Evolutionary conservation across 2,113 vertebrate genomes (phyloP).

Genomic region (Hypocryptadius cinnamomeus): DNA sequence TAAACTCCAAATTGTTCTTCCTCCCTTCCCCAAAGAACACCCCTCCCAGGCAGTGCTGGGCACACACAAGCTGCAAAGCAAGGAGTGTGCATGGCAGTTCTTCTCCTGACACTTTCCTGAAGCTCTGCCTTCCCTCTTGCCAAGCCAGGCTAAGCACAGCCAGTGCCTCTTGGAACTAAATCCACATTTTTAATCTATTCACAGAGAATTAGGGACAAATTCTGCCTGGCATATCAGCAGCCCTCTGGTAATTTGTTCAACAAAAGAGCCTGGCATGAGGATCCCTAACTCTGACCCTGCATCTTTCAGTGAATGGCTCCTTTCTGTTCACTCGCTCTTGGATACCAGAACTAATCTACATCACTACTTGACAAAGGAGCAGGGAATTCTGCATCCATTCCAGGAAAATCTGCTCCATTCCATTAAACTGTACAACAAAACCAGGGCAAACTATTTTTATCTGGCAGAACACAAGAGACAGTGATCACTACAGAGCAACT

Average conservation of each 20-base stretch:
- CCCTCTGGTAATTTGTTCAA: conserved; percentile 4
- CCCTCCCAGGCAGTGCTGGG: not conserved
- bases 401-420: not conserved
- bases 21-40: not conserved
- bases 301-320: not conserved
- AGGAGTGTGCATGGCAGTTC: not conserved
- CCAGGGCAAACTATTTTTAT: not conserved
- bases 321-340: not conserved
- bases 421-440: not conserved
- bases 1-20: not conserved
- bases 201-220: not conserved
- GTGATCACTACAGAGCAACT: not conserved
- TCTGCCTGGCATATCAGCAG: not conserved
- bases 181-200: not conserved
- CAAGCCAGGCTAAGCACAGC: not conserved
- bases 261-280: not conserved
- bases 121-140: not conserved
- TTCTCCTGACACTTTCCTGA: not conserved
- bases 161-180: not conserved
- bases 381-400: not conserved
- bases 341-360: conserved; percentile 1
- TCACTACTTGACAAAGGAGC: not conserved
- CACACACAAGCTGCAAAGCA: not conserved
- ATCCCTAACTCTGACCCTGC: not conserved
- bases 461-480: not conserved